A percentile compares a stretch with the other conserved stretches of the same genome.
Evolutionary conservation across 2,888 invertebrate species (phyloP).

Genomic region (Gryllus longicercus): DNA sequence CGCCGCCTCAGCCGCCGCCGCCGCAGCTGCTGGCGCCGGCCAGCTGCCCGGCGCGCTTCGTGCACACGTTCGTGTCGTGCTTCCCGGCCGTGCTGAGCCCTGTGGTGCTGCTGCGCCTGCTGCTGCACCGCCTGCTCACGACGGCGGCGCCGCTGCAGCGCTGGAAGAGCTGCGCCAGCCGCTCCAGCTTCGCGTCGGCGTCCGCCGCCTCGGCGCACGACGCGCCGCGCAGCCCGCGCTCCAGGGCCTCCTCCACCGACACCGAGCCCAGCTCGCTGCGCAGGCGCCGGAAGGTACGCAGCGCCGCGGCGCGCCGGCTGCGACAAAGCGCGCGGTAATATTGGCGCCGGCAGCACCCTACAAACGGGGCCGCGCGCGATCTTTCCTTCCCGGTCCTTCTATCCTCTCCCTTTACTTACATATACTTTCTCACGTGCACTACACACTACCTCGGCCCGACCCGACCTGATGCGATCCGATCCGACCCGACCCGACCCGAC

Average conservation of each 20-base stretch:
- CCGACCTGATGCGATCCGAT: too few relatives aligned
- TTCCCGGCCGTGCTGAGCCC: constrained; percentile 55
- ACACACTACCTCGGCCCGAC: too few relatives aligned
- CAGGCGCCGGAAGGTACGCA: constrained; percentile 45
- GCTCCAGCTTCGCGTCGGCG: constrained; percentile 49
- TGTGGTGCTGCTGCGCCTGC: constrained; percentile 53
- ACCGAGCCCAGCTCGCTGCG: constrained; percentile 47
- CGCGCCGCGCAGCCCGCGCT: constrained; percentile 44
- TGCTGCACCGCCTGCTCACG: constrained; percentile 55
- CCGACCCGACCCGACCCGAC: too few relatives aligned
- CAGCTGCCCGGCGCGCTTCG: constrained; percentile 18
- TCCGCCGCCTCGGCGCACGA: constrained; percentile 45
- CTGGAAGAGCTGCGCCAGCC: constrained; percentile 48
- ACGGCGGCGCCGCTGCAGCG: constrained; percentile 51
- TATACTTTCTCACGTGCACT: too few relatives aligned
- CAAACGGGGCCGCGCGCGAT: too few relatives aligned
- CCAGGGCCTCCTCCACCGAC: constrained; percentile 47
- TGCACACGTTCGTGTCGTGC: constrained; percentile 47
- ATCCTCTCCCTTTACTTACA: too few relatives aligned
- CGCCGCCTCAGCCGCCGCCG: neutral
- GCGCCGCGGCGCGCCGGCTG: too few relatives aligned
- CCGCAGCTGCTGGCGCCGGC: neutral
- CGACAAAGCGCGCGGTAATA: too few relatives aligned
- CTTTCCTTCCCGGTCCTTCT: too few relatives aligned
- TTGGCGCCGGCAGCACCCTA: too few relatives aligned